Base-by-base conservation (phyloP, 2,888 invertebrate species). In the Tupiocoris notatus region DNA sequence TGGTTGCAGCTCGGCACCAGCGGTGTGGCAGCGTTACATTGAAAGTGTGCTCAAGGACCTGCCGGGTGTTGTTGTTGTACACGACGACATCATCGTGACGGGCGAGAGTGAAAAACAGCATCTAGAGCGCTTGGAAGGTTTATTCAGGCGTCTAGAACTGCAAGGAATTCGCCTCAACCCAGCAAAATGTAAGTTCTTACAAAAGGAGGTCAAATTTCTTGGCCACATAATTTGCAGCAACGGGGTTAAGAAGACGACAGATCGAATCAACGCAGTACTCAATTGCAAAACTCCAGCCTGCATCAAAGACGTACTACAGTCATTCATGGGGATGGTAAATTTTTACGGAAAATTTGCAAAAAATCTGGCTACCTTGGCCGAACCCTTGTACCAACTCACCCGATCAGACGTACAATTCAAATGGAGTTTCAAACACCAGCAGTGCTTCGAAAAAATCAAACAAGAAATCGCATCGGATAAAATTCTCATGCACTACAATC, bases 261-360 rank as follows among this genome's bases (percentile, higher is more conserved):
- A 62, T 0, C 16, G 59, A 39, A 63, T 74, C 16, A n/a, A 74
- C 23, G 62, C 74, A 9, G 58, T 68, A 9, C 12, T 18, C 57
- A 54, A 68, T 16, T 68, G 68, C 68, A 68, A 68, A 18, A 20
- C 16, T 3, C 68, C 68, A 7, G 9, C 58, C 57, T 56, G 6
- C 22, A 17, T 68, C 3, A 59, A 25, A 2, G 67, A 76, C 16
- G 21, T 67, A 67, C n/a, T n/a, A n/a, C 20, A 67, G 25, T 57
- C 58, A 20, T 76, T 67, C 20, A 18, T 76, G 21, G 76, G 76
- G 1, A 58, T 76, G 66, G 67, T 76, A 16, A 66, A 67, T 21
- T 76, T 59, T n/a, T 76, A 76, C n/a, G 76, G 17, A 18, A 57
- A 61, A 67, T 76, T 56, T 58, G 21, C 57, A 18, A 20, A 18